Evolutionary conservation across 2,888 invertebrate species (phyloP).

Genomic region (Pterostichus madidus): DNA sequence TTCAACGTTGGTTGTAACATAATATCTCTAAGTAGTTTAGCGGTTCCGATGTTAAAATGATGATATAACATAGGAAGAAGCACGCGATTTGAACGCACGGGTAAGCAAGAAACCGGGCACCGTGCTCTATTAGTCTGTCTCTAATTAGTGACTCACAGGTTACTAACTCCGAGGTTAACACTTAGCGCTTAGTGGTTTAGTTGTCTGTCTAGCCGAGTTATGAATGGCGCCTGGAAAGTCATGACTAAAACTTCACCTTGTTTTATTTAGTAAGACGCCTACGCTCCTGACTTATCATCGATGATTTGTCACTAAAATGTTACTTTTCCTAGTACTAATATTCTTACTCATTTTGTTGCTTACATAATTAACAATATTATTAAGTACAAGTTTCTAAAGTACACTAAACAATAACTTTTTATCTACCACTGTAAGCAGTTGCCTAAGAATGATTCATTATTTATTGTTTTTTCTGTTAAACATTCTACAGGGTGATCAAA

Average conservation of each 20-base stretch:
- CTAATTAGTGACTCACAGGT: conserved; percentile 56
- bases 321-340: background rate
- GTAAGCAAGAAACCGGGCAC: conserved; percentile 32
- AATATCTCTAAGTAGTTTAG: conserved; percentile 5
- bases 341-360: background rate
- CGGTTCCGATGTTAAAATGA: background rate
- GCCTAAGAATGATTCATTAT: no score
- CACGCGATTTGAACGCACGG: conserved; percentile 52
- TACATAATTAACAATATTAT: no score
- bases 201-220: background rate
- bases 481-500: no score
- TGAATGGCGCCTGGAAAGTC: conserved; percentile 23
- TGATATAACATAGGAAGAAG: conserved; percentile 25
- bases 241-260: conserved; percentile 39
- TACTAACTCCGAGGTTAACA: conserved; percentile 48
- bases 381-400: no score
- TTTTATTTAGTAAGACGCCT: background rate
- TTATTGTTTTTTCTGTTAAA: no score
- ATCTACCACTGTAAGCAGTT: no score
- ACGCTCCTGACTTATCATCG: background rate
- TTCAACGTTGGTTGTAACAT: background rate
- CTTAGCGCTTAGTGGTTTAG: background rate
- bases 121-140: conserved; percentile 42
- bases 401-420: no score
- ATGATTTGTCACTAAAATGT: background rate